A percentile compares a stretch with the other conserved stretches of the same genome.
Conservation (phyloP, 2,797 vertebrate genomes). For the Pteronotus mesoamericanus region DNA sequence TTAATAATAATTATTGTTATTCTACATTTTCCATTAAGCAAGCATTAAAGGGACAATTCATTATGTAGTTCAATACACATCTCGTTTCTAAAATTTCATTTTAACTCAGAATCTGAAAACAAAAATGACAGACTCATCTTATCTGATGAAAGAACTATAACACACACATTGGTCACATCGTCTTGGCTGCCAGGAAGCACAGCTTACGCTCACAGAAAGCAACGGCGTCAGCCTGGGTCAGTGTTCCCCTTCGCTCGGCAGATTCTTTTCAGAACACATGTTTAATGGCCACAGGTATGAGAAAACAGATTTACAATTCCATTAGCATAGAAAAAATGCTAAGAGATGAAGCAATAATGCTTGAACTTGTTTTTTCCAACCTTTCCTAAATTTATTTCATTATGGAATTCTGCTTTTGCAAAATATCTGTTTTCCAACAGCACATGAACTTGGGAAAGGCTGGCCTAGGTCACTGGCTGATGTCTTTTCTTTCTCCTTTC, state of each 20-base stretch:
- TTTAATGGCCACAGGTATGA: not conserved
- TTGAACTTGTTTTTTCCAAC: not conserved
- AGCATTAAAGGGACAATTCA: not conserved
- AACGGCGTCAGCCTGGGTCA: not conserved
- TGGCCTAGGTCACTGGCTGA: not conserved
- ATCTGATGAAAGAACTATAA: not conserved
- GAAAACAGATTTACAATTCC: not conserved
- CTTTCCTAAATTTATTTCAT: not conserved
- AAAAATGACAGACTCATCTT: not conserved
- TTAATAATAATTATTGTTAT: not conserved
- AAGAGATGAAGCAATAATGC: not conserved
- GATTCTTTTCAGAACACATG: not conserved
- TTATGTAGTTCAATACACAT: not conserved
- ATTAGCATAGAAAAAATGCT: not conserved
- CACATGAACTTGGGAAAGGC: not conserved
- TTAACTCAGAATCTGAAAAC: not conserved
- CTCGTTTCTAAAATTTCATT: not conserved
- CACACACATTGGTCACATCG: not conserved
- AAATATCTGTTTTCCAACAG: not conserved
- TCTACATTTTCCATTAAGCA: not conserved
- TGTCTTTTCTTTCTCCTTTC: not conserved
- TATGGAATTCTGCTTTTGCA: not conserved
- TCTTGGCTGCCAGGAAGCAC: not conserved
- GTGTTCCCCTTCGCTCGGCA: not conserved
- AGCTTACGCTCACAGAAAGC: not conserved